Evolutionary conservation across 2,113 vertebrate genomes (phyloP).

Genomic region (Myodes glareolus): DNA sequence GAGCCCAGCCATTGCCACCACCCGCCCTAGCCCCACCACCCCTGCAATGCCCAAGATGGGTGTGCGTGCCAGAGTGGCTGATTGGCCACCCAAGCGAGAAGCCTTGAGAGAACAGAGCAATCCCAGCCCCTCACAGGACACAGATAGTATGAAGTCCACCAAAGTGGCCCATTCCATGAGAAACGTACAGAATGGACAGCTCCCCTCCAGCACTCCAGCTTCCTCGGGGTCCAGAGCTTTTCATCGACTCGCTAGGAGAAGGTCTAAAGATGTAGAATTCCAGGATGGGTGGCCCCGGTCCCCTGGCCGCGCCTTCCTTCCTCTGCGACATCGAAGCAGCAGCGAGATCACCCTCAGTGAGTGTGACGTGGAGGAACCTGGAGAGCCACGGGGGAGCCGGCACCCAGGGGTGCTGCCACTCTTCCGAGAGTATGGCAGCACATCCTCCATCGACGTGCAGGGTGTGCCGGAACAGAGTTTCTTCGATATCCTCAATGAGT

Average conservation of each 20-base stretch:
- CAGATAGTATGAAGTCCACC: conserved; percentile 23
- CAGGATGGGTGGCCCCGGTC: conserved; percentile 85
- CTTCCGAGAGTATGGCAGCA: conserved; percentile 96
- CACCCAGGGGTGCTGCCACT: conserved; percentile 79
- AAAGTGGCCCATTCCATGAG: conserved; percentile 81
- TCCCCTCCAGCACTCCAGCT: conserved; percentile 43
- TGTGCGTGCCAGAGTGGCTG: conserved; percentile 92
- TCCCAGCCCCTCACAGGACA: conserved; percentile 70
- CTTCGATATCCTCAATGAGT: conserved; percentile 93
- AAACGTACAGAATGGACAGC: conserved; percentile 80
- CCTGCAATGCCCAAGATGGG: conserved; percentile 94
- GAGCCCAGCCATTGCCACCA: conserved; percentile 42
- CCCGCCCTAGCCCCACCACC: conserved; percentile 81
- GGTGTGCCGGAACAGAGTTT: conserved; percentile 94
- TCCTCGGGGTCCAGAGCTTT: conserved; percentile 78
- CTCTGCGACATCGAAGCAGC: conserved; percentile 92
- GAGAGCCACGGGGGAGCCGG: conserved; percentile 55
- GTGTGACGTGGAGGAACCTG: conserved; percentile 87
- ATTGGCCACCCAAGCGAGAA: conserved; percentile 94
- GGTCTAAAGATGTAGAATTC: conserved; percentile 92
- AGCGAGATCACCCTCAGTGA: conserved; percentile 96
- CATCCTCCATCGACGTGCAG: conserved; percentile 95
- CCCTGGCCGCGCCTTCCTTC: conserved; percentile 81
- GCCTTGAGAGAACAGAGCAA: conserved; percentile 86
- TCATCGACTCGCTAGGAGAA: conserved; percentile 84